A percentile compares a stretch with the other conserved stretches of the same genome.
Evolutionary conservation across 2,888 invertebrate genomes (phyloP).

Genomic region (Pogonocherus hispidulus): DNA sequence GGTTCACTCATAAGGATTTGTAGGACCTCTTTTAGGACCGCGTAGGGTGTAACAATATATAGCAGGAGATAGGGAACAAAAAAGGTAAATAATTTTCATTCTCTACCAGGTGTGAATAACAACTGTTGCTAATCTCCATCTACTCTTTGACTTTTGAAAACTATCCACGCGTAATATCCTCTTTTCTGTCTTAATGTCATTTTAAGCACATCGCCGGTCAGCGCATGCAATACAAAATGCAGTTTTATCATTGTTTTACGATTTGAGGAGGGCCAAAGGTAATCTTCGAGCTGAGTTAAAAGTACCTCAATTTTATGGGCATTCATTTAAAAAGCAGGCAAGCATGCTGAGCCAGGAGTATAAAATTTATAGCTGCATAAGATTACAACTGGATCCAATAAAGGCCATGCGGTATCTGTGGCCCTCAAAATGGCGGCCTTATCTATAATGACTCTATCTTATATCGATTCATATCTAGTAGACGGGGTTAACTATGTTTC

Average conservation of each 20-base stretch:
- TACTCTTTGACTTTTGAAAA: too few relatives aligned
- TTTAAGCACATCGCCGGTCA: background rate
- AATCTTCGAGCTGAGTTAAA: conserved; percentile 49
- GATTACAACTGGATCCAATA: conserved; percentile 56
- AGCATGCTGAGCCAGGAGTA: conserved; percentile 54
- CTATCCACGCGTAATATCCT: too few relatives aligned
- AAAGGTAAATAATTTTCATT: too few relatives aligned
- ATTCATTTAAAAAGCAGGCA: conserved; percentile 56
- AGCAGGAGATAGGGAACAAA: too few relatives aligned
- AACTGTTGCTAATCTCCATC: too few relatives aligned
- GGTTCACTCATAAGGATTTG: too few relatives aligned
- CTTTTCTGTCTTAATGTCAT: too few relatives aligned
- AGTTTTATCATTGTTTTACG: conserved; percentile 41
- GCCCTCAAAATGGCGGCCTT: conserved; percentile 46
- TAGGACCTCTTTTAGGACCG: too few relatives aligned
- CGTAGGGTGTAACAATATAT: too few relatives aligned
- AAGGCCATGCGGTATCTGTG: conserved; percentile 50
- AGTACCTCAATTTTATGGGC: conserved; percentile 54
- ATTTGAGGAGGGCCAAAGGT: conserved; percentile 39
- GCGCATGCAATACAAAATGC: conserved; percentile 30
- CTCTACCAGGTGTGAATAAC: too few relatives aligned
- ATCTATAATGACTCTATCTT: conserved; percentile 54
- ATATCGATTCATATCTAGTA: conserved; percentile 47
- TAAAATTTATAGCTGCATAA: conserved; percentile 55
- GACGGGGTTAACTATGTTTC: too few relatives aligned